These are phyloP conservation scores for Oophaga sylvatica DNA, from an alignment of 2,797 vertebrate genomes.

Conservation along the genomic window DNA sequence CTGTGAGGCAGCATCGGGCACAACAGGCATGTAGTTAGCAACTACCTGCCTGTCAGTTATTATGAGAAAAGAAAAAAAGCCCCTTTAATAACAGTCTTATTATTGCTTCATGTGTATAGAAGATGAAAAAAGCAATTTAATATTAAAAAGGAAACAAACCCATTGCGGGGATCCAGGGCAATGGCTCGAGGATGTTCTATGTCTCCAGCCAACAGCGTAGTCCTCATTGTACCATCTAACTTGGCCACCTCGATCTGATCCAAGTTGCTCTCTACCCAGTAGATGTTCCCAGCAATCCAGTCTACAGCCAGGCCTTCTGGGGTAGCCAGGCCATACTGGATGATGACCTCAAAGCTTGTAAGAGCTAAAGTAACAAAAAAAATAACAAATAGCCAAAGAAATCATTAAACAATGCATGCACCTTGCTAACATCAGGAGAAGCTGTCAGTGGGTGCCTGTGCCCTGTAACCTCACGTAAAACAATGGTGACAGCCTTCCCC, in stretches of 20 bases:
- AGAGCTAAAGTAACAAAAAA: constrained; percentile 76
- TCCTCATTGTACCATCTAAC: constrained; percentile 93
- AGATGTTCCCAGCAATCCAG: constrained; percentile 99
- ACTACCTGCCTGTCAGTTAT: too few relatives aligned
- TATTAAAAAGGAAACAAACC: constrained; percentile 74
- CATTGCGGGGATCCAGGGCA: constrained; percentile 92
- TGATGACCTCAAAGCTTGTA: constrained; percentile 96
- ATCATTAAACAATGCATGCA: not conserved
- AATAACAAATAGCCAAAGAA: not conserved
- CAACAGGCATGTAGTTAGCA: too few relatives aligned
- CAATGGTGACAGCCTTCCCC: not conserved
- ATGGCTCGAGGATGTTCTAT: constrained; percentile 96
- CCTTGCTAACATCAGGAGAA: not conserved
- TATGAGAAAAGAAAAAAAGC: too few relatives aligned
- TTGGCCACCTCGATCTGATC: constrained; percentile 98
- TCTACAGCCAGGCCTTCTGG: constrained; percentile 95
- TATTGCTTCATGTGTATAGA: not conserved
- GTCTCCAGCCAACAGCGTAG: constrained; percentile 91
- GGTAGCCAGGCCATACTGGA: constrained; percentile 94
- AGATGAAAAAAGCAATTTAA: constrained; percentile 71
- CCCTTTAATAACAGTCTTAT: not conserved
- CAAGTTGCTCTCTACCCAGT: constrained; percentile 98
- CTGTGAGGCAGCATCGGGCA: too few relatives aligned
- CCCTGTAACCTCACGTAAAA: not conserved
- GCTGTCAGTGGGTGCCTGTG: not conserved